These are phyloP conservation scores for Ceuthmochares aereus DNA, from an alignment of 2,113 vertebrate genomes.

Conservation along the genomic window DNA sequence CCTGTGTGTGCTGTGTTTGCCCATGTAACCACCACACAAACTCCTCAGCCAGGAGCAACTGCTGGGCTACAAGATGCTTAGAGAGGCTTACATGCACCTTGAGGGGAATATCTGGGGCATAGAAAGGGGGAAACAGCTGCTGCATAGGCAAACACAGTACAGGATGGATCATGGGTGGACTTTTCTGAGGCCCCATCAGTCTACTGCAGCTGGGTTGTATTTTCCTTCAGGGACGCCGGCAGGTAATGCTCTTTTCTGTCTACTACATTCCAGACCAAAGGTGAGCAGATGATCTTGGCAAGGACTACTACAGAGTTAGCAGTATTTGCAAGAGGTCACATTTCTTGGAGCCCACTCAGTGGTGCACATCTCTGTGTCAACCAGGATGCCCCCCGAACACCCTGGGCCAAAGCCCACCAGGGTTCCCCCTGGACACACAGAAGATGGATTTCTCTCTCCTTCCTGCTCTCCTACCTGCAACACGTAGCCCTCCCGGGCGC, in stretches of 20 bases:
- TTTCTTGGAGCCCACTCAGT: background rate
- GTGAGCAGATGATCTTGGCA: background rate
- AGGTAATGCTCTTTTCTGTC: background rate
- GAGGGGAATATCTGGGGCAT: background rate
- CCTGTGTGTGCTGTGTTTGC: background rate
- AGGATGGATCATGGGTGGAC: background rate
- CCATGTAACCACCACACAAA: rapidly evolving
- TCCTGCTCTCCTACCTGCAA: slow-evolving; percentile 87
- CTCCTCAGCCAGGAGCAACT: background rate
- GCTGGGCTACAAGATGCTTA: background rate
- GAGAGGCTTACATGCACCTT: background rate
- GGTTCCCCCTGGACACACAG: background rate
- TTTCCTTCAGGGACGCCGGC: background rate
- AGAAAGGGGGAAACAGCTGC: background rate
- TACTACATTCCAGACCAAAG: background rate
- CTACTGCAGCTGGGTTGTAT: background rate
- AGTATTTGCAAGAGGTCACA: background rate
- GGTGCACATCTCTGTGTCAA: background rate
- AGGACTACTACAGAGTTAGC: background rate
- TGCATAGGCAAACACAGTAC: background rate
- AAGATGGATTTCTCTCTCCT: background rate
- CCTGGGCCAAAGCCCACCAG: background rate
- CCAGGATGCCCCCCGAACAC: background rate
- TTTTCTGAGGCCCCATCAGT: background rate
- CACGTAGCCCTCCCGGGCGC: slow-evolving; percentile 92